Evolutionary conservation across 1,140 invertebrate genomes (phyloP), one percentile per base, ranked within the genome.

Genomic region (Aradophagus sp.): DNA sequence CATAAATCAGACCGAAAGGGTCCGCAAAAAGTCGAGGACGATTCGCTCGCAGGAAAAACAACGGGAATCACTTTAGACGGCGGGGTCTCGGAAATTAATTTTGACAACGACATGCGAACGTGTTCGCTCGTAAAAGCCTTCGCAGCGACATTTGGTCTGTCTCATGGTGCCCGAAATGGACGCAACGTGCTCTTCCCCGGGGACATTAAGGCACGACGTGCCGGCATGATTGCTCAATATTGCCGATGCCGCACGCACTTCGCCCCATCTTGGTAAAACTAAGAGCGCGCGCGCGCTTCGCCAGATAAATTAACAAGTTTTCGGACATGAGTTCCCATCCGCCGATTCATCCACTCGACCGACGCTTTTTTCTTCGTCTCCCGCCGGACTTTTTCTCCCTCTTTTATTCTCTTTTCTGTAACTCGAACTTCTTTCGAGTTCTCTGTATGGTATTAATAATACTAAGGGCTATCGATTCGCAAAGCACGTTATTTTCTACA

Each of bases 71-170:
- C 50, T 65, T 61, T 36, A 31, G 38, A 32, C 36, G 48, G 27
- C 59, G 58, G 59, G 61, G 53, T 38, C 36, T 42, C 7, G 53
- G 32, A 65, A 66, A 72, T 67, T 72, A 72, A 72, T 72, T 72
- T 66, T 42, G 55, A 72, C 69, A 67, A 73, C 62, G 69, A 73
- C 62, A 73, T 72, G 69, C 62, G 69, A 67, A 67, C 69, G 69
- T 73, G 69, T 58, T 53, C 56, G 62, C 42, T 52, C 69, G 69
- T 67, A 66, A 62, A 67, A 66, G 69, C 55, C 38, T 73, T 34
- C 53, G 47, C 17, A 62, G 69, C 69, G 69, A 73, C 69, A 73
- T 72, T 71, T 61, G 68, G 67, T 71, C 67, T 63, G 58, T 63
- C 67, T 63, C 59, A 47, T 53, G 53, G 52, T 65, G 53, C 23